phyloP scores from a whole-genome alignment of 2,888 invertebrate species.

The Melieria crassipennis region DNA sequence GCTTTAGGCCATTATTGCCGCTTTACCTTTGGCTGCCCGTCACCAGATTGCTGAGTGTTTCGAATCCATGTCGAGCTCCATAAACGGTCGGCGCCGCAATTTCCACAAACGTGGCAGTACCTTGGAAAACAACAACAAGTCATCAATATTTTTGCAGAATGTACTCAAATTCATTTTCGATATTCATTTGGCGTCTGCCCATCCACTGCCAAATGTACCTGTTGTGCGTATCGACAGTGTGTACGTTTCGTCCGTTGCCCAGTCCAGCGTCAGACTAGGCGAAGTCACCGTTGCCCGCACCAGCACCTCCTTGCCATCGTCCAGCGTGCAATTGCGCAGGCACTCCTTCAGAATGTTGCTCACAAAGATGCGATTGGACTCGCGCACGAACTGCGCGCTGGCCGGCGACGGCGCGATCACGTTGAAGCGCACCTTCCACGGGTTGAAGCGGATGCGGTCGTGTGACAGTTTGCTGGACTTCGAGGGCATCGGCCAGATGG shows the following conservation, averaged over 20 bases:
- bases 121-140: slow-evolving; percentile 53
- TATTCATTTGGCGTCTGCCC: background rate
- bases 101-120: slow-evolving; percentile 67
- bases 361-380: slow-evolving; percentile 70
- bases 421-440: slow-evolving; percentile 69
- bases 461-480: slow-evolving; percentile 65
- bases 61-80: slow-evolving; percentile 80
- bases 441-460: slow-evolving; percentile 69
- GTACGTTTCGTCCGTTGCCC: slow-evolving; percentile 79
- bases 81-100: slow-evolving; percentile 73
- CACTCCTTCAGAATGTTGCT: slow-evolving; percentile 72
- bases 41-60: slow-evolving; percentile 78
- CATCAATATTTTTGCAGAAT: background rate
- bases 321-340: slow-evolving; percentile 66
- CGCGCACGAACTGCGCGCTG: slow-evolving; percentile 68
- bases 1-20: background rate
- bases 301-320: slow-evolving; percentile 68
- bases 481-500: slow-evolving; percentile 77
- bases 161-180: background rate
- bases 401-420: slow-evolving; percentile 67
- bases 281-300: slow-evolving; percentile 70
- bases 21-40: slow-evolving; percentile 57
- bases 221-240: slow-evolving; percentile 70
- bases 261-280: slow-evolving; percentile 68
- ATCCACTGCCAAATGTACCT: slow-evolving; percentile 61